Percentiles rank a stretch among this genome's conserved stretches.
Evolutionary conservation across 2,113 vertebrate genomes (phyloP).

Genomic region (Phaethornis superciliosus): DNA sequence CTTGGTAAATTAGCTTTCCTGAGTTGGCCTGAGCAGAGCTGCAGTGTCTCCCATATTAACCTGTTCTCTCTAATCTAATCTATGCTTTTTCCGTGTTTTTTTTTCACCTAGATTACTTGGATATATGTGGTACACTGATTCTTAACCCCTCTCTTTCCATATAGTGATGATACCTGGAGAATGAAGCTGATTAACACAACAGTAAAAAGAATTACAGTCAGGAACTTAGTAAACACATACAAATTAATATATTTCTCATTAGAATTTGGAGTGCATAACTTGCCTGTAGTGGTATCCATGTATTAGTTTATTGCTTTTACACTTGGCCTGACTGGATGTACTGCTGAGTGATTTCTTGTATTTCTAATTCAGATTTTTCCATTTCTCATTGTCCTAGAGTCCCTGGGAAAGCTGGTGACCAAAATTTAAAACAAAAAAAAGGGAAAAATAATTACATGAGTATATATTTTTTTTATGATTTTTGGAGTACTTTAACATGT

Average conservation of each 20-base stretch:
- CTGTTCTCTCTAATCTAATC: neutral
- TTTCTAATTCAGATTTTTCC: neutral
- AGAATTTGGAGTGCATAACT: neutral
- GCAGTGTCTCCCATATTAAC: neutral
- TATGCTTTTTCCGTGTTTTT: neutral
- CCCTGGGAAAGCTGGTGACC: neutral
- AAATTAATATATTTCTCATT: neutral
- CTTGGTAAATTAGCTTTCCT: constrained; percentile 42
- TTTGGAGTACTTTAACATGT: neutral
- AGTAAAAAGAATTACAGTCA: neutral
- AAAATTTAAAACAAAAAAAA: neutral
- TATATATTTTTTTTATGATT: neutral
- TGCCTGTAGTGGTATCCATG: neutral
- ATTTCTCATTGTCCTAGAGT: neutral
- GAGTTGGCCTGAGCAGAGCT: neutral
- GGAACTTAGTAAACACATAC: neutral
- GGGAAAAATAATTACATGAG: neutral
- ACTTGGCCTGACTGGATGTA: neutral
- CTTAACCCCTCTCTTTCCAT: neutral
- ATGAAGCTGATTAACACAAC: neutral
- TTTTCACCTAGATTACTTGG: neutral
- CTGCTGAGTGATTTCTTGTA: neutral
- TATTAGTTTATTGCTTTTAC: neutral
- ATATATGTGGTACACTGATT: neutral
- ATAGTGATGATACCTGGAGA: neutral